Base-by-base conservation (phyloP, 1,140 invertebrate species). In the Drosophila lacertosa region DNA sequence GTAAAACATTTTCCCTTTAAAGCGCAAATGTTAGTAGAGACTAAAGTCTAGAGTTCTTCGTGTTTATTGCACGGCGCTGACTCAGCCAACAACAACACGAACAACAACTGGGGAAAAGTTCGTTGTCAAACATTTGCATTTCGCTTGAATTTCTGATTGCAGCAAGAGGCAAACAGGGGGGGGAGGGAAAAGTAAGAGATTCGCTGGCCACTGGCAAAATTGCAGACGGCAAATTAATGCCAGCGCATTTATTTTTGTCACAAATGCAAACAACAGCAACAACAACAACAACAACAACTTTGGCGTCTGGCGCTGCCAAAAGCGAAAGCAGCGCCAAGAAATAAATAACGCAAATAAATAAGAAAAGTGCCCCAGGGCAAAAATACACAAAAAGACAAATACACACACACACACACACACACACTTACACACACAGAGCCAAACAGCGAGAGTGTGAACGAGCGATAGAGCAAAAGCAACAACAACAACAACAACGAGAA, bases 281-380 rank as follows among this genome's bases (percentile, higher is more conserved):
- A 75, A n/a, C 67, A 67, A 44, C 57, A 62, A 65, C 37, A 42
- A 15, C 42, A 55, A 35, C 50, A 44, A 57, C 63, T 47, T 39
- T 66, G 63, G 53, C 54, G 80, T 84, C 77, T 84, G 80, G 80
- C 80, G 76, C 80, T 84, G 80, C 81, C 80, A 86, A 84, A 84
- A 84, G 80, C 80, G 81, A 84, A 84, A 86, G 80, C 81, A 70
- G 68, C 80, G 81, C 81, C 81, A 84, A 84, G 80, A 84, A 84
- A 86, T 84, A 84, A 84, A 84, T 84, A 84, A 86, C 80, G 81
- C 81, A 84, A 84, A 84, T 84, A 88, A 84, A 86, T 86, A 86
- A 86, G 81, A 86, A 86, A 88, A 86, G 65, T 73, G 77, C 81
- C 80, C 77, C 77, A 67, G 81, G 81, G 77, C 55, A 77, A 55